Evolutionary conservation across 2,797 vertebrate genomes (phyloP).

Genomic region (Tragelaphus oryx): DNA sequence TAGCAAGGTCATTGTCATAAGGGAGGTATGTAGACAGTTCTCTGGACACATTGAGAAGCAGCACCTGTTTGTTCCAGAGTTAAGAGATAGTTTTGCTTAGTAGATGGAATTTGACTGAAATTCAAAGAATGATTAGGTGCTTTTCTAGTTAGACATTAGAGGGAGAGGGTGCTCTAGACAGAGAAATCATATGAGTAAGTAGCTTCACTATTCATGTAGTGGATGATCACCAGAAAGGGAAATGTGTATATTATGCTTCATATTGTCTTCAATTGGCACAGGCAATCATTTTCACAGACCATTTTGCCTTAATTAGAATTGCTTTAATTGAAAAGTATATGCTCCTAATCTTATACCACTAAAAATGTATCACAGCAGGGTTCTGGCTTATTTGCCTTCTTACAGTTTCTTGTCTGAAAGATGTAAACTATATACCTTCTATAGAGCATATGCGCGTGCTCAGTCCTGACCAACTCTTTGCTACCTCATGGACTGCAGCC

Average conservation of each 20-base stretch:
- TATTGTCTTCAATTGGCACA: not conserved
- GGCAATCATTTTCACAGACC: not conserved
- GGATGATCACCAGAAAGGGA: not conserved
- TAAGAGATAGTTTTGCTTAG: not conserved
- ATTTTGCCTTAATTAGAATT: not conserved
- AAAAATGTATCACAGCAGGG: not conserved
- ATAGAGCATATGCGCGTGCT: not conserved
- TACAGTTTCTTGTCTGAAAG: constrained; percentile 52
- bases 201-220: not conserved
- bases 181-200: not conserved
- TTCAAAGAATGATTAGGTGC: not conserved
- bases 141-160: not conserved
- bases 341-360: not conserved
- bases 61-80: not conserved
- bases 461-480: not conserved
- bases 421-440: not conserved
- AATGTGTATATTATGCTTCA: not conserved
- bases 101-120: not conserved
- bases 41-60: not conserved
- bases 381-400: not conserved
- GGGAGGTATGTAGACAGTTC: not conserved
- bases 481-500: not conserved
- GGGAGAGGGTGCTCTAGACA: not conserved
- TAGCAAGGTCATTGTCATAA: not conserved
- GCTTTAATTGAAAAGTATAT: not conserved